Evolutionary conservation across 2,113 vertebrate genomes (phyloP).

Genomic region (Zosterops hypoxanthus): DNA sequence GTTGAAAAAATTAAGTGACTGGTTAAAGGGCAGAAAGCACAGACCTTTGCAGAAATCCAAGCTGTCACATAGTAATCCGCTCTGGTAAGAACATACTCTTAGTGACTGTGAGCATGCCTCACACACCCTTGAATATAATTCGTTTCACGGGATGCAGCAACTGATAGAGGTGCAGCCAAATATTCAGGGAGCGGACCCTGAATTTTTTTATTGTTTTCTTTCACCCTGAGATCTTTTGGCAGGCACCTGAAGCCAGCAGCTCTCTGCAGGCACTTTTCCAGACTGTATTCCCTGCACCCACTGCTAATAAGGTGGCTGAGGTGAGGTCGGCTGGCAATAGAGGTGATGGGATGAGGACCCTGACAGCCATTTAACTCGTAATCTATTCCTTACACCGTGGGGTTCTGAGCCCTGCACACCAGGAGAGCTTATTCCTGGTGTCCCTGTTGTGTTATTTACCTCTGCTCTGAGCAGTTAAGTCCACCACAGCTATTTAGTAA

Average conservation of each 20-base stretch:
- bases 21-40: accelerated
- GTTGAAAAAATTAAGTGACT: not conserved
- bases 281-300: not conserved
- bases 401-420: constrained; percentile 52
- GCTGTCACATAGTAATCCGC: accelerated
- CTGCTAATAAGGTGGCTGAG: not conserved
- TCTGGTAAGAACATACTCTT: not conserved
- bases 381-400: constrained; percentile 64
- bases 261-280: not conserved
- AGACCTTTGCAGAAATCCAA: not conserved
- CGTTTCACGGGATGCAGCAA: not conserved
- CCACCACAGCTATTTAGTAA: constrained; percentile 84
- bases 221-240: not conserved
- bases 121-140: accelerated
- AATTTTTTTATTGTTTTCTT: not conserved
- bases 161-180: not conserved
- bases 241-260: not conserved
- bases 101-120: not conserved
- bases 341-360: not conserved
- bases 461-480: constrained; percentile 76
- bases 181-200: not conserved
- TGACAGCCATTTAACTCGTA: constrained; percentile 70
- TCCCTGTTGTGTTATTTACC: constrained; percentile 77
- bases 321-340: not conserved
- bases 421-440: constrained; percentile 66